phyloP scores from a whole-genome alignment of 1,140 invertebrate species.

The Drosophila serrata region DNA sequence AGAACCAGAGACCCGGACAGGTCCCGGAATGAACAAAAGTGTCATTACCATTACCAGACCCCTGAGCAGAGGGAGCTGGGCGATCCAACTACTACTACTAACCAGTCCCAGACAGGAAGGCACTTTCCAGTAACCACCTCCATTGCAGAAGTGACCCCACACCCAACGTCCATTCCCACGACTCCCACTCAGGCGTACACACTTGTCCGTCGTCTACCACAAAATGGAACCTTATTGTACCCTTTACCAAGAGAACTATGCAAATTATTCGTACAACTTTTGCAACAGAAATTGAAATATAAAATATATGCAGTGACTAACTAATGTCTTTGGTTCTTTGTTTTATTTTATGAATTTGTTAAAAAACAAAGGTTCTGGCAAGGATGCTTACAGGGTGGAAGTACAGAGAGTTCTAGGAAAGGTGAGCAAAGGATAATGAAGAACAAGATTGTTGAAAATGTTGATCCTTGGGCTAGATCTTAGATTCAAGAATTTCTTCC shows the following conservation, averaged over 20 bases:
- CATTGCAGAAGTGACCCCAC: constrained; percentile 1
- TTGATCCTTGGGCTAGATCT: neutral
- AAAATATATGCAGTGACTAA: neutral
- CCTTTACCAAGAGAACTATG: constrained; percentile 9
- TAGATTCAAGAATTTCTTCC: neutral
- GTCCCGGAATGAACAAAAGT: constrained; percentile 68
- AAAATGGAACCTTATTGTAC: constrained; percentile 39
- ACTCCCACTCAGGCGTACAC: constrained; percentile 24
- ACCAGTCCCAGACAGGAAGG: constrained; percentile 53
- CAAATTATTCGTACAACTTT: constrained; percentile 3
- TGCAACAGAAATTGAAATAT: neutral
- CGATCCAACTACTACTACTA: constrained; percentile 30
- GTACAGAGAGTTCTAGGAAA: neutral
- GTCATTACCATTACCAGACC: constrained; percentile 75
- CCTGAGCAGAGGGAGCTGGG: constrained; percentile 22
- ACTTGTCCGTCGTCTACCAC: constrained; percentile 3
- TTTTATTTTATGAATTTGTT: neutral
- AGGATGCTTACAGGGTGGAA: neutral
- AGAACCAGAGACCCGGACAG: constrained; percentile 39
- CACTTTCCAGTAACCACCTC: constrained; percentile 59
- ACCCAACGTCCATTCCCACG: constrained; percentile 1
- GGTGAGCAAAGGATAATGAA: too few relatives aligned
- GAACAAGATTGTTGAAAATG: neutral
- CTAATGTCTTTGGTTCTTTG: neutral
- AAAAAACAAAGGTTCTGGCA: neutral